Base-by-base conservation (phyloP, 2,888 invertebrate genomes). In the Autographa pulchrina region DNA sequence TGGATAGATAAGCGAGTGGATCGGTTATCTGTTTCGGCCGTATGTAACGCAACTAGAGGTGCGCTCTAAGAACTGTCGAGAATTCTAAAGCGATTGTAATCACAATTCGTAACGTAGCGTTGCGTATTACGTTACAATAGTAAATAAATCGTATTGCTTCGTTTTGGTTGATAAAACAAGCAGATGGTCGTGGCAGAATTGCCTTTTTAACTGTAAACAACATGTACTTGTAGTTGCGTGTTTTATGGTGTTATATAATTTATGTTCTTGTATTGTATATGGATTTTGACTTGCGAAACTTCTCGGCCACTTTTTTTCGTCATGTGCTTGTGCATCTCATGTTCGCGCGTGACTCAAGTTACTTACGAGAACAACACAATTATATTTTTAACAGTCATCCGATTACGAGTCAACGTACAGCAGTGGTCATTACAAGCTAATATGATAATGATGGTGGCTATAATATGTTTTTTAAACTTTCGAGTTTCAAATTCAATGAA, bases 1-100 rank as follows among this genome's bases (percentile, higher is more conserved):
- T 84, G 84, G 82, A 74, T 86, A 86, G 83, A 81, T 83, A 81
- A 72, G 75, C 75, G 72, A 73, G 72, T 74, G 64, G 41, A 61
- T 58, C 68, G 59, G 67, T 83, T 84, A 85, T 83, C 83, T 84
- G 80, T 79, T 75, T 72, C 63, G 70, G 70, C 71, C 64, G 62
- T 77, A 56, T 71, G 75, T 62, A 72, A 73, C 65, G 72, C 68
- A 72, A 68, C 77, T 60, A 60, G 20, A 77, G 52, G 56, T 65
- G 61, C 68, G 56, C 54, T 61, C 59, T 32, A 41, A 66, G 68
- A 73, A 65, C 68, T 64, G 70, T 74, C 35, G 48, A 69, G 60
- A 70, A 72, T 78, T 70, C 54, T 32, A 31, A 67, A 59, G 59
- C 58, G 73, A 78, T 75, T 68, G 62, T 67, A 75, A 83, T 83